Percentiles rank a stretch among this genome's conserved stretches.
phyloP scores from a whole-genome alignment of 2,797 vertebrate species.

The Taeniopygia guttata region DNA sequence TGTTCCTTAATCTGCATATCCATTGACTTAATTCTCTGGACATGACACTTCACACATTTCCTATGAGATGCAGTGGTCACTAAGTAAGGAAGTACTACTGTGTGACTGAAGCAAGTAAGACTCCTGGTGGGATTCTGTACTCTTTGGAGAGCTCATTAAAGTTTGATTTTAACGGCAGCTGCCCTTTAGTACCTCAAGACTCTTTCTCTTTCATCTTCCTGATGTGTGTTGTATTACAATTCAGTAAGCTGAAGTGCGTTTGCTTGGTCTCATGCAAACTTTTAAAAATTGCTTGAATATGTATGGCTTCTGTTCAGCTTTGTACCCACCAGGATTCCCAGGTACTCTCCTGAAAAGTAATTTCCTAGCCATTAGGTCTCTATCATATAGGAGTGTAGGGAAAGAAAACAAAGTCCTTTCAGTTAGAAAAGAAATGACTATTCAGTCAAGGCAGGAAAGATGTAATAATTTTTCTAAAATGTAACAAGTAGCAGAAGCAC shows the following conservation, averaged over 20 bases:
- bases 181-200: not conserved
- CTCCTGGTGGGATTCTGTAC: not conserved
- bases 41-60: not conserved
- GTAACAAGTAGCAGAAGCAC: not conserved
- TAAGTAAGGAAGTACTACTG: not conserved
- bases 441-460: not conserved
- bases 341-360: not conserved
- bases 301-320: not conserved
- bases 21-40: not conserved
- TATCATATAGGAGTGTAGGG: no score
- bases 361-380: not conserved
- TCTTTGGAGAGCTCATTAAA: not conserved
- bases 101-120: not conserved
- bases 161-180: not conserved
- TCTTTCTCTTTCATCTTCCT: not conserved
- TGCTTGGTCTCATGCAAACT: not conserved
- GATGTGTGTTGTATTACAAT: not conserved
- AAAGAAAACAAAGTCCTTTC: not conserved
- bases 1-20: not conserved
- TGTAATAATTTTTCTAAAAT: not conserved
- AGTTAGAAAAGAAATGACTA: not conserved
- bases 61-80: fast-evolving
- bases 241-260: not conserved
- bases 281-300: not conserved
- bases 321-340: not conserved